Conservation (phyloP, 2,888 invertebrate species). For the Dicyrtoma fusca region DNA sequence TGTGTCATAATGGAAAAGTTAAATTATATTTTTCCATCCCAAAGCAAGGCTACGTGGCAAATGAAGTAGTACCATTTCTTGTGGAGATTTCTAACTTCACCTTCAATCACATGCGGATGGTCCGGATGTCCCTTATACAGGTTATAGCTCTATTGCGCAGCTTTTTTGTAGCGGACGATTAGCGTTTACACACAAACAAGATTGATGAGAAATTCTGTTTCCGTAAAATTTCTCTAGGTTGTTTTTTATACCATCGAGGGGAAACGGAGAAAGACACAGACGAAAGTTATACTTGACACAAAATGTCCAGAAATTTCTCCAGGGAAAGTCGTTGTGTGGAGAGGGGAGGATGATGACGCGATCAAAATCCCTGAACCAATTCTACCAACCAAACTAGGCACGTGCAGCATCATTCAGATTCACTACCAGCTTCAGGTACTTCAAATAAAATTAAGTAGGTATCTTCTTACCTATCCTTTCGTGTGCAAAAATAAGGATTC, state of each 20-base stretch:
- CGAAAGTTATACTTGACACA: conserved; percentile 11
- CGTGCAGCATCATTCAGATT: conserved; percentile 23
- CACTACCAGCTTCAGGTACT: conserved; percentile 32
- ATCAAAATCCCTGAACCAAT: conserved; percentile 14
- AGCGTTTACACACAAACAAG: background rate
- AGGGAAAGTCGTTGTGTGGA: conserved; percentile 22
- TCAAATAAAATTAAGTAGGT: background rate
- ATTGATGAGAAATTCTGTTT: background rate
- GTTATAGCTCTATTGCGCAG: background rate
- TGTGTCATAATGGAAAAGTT: conserved; percentile 35
- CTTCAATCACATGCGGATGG: conserved; percentile 26
- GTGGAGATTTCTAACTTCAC: conserved; percentile 32
- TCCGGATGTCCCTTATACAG: conserved; percentile 30
- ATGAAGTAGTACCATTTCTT: conserved; percentile 21
- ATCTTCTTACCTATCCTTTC: background rate
- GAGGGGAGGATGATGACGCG: conserved; percentile 16
- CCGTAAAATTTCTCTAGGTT: conserved; percentile 6
- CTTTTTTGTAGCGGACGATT: background rate
- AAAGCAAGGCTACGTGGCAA: conserved; percentile 22
- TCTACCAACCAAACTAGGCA: conserved; percentile 16
- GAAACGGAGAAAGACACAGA: conserved; percentile 26
- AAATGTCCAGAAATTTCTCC: conserved; percentile 23
- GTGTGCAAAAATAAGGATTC: background rate
- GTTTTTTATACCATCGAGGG: conserved; percentile 30
- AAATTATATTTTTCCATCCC: conserved; percentile 28